A percentile compares a stretch with the other conserved stretches of the same genome.
Conservation (phyloP, 1,140 invertebrate genomes). For the Laupala kohalensis region DNA sequence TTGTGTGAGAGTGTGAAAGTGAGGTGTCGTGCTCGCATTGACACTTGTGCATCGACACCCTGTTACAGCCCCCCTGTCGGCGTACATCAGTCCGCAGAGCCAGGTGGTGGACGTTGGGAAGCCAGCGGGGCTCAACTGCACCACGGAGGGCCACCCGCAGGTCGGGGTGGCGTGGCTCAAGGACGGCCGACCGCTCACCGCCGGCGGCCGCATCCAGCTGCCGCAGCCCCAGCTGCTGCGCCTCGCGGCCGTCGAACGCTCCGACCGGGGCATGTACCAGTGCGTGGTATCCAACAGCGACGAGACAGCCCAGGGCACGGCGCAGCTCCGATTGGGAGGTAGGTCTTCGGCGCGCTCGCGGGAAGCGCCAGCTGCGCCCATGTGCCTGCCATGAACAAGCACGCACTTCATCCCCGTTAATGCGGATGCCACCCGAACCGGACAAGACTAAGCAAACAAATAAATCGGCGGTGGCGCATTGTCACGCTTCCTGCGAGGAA, state of each 20-base stretch:
- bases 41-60: too few relatives aligned
- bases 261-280: conserved; percentile 36
- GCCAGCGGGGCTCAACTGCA: conserved; percentile 32
- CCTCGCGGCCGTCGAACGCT: conserved; percentile 27
- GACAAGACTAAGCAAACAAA: too few relatives aligned
- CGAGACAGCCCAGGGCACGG: conserved; percentile 32
- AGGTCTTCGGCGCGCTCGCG: conserved; percentile 1
- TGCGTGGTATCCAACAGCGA: conserved; percentile 30
- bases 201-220: conserved; percentile 21
- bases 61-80: conserved; percentile 23
- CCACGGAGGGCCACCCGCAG: conserved; percentile 24
- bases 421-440: too few relatives aligned
- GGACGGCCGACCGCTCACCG: conserved; percentile 23
- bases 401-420: too few relatives aligned
- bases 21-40: too few relatives aligned
- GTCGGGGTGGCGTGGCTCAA: conserved; percentile 26
- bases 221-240: conserved; percentile 15
- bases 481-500: too few relatives aligned
- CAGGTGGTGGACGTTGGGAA: conserved; percentile 33
- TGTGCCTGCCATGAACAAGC: too few relatives aligned
- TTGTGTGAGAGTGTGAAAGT: too few relatives aligned
- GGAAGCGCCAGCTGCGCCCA: too few relatives aligned
- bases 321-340: conserved; percentile 36
- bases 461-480: too few relatives aligned
- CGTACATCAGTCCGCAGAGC: conserved; percentile 23